These are phyloP conservation scores for Monoplex corrugatus DNA, from an alignment of 2,888 invertebrate genomes.

Conservation along the genomic window DNA sequence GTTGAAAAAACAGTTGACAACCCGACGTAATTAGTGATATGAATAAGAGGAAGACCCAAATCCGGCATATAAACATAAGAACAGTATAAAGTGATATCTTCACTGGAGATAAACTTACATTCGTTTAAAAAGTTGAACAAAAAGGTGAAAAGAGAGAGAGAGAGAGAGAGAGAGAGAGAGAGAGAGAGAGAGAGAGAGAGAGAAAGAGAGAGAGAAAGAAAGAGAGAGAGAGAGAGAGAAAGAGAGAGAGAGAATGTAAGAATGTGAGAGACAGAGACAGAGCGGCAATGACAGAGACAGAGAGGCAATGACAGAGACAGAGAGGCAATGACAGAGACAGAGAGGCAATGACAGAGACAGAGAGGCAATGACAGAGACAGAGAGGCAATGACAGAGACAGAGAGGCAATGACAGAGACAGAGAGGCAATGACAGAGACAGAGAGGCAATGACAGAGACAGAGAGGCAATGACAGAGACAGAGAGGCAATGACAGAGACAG, in stretches of 20 bases:
- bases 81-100: too few relatives aligned
- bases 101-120: too few relatives aligned
- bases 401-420: background rate
- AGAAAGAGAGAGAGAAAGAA: slow-evolving; percentile 6
- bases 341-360: background rate
- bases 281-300: background rate
- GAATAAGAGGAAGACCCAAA: too few relatives aligned
- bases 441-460: too few relatives aligned
- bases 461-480: too few relatives aligned
- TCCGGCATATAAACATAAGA: too few relatives aligned
- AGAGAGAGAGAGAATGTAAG: background rate
- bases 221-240: background rate
- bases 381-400: background rate
- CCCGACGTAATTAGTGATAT: too few relatives aligned
- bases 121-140: too few relatives aligned
- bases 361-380: background rate
- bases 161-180: background rate
- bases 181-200: background rate
- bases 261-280: slow-evolving; percentile 8
- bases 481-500: too few relatives aligned
- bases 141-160: background rate
- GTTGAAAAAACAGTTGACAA: too few relatives aligned
- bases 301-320: slow-evolving; percentile 4
- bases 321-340: background rate
- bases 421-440: too few relatives aligned